Percentiles rank a stretch among this genome's conserved stretches.
These are phyloP conservation scores for Aricia agestis DNA, from an alignment of 1,140 invertebrate genomes.

Conservation along the genomic window DNA sequence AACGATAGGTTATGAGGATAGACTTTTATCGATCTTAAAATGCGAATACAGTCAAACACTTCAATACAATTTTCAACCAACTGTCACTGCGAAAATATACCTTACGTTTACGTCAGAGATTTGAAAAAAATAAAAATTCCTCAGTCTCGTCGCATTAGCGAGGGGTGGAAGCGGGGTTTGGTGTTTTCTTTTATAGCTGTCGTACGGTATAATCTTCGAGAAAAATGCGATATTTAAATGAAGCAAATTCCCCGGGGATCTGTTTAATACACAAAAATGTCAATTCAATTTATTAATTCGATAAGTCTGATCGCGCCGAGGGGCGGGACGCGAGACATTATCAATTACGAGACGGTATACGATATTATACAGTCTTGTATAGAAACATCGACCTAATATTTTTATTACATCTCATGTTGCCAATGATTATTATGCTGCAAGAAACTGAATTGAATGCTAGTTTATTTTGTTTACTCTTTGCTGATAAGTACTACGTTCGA, in stretches of 20 bases:
- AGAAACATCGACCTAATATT: neutral
- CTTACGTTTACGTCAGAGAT: conserved; percentile 62
- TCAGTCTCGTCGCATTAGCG: conserved; percentile 73
- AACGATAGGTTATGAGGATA: too few relatives aligned
- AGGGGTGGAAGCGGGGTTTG: conserved; percentile 52
- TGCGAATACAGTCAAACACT: too few relatives aligned
- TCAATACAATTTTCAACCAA: neutral
- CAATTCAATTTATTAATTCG: conserved; percentile 65
- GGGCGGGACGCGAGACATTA: neutral
- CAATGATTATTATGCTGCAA: neutral
- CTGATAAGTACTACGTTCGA: neutral
- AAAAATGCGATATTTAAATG: conserved; percentile 78
- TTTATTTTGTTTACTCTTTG: neutral
- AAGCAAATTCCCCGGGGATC: conserved; percentile 70
- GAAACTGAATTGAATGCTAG: neutral
- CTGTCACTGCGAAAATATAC: neutral
- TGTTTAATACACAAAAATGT: conserved; percentile 54
- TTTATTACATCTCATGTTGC: neutral
- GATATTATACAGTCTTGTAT: neutral
- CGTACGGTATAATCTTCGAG: conserved; percentile 76
- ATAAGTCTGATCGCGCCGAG: conserved; percentile 37
- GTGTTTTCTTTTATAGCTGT: conserved; percentile 76
- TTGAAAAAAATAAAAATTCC: conserved; percentile 76
- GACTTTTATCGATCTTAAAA: too few relatives aligned
- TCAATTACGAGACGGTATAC: neutral